Conservation (phyloP, 1,140 invertebrate species). For the Drosophila setifemur region DNA sequence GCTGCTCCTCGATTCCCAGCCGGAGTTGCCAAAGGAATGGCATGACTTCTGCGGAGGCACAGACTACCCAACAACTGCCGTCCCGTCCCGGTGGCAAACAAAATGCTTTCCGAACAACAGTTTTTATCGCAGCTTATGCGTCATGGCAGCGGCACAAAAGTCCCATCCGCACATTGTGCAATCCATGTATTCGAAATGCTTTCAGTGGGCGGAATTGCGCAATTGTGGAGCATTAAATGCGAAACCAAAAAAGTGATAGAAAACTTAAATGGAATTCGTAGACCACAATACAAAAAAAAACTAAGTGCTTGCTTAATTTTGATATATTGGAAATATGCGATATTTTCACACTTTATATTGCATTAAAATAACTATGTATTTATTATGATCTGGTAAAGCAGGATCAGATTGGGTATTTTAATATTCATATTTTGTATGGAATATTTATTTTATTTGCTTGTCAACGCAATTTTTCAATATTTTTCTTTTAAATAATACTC, state of each 20-base stretch:
- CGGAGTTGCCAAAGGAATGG: constrained; percentile 21
- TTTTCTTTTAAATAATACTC: no score
- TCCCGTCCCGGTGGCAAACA: constrained; percentile 48
- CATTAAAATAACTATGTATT: no score
- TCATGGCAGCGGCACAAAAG: constrained; percentile 56
- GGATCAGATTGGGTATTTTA: no score
- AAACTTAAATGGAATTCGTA: constrained; percentile 10
- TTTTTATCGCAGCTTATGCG: constrained; percentile 75
- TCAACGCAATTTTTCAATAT: no score
- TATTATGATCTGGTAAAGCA: background rate
- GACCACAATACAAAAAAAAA: background rate
- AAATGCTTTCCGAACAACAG: constrained; percentile 72
- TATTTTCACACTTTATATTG: no score
- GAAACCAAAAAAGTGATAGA: constrained; percentile 71
- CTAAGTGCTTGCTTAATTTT: background rate
- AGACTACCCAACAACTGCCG: constrained; percentile 48
- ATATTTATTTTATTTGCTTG: no score
- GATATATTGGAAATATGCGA: background rate
- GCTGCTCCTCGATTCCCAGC: background rate
- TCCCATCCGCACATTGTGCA: constrained; percentile 37
- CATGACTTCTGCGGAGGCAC: constrained; percentile 22
- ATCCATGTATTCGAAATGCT: constrained; percentile 52
- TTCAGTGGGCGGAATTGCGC: constrained; percentile 71
- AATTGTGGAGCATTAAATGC: constrained; percentile 75
- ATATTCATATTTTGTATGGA: background rate